A percentile compares a stretch with the other conserved stretches of the same genome.
These are phyloP conservation scores for Petrolisthes cinctipes DNA, from an alignment of 2,888 invertebrate genomes.

Conservation along the genomic window DNA sequence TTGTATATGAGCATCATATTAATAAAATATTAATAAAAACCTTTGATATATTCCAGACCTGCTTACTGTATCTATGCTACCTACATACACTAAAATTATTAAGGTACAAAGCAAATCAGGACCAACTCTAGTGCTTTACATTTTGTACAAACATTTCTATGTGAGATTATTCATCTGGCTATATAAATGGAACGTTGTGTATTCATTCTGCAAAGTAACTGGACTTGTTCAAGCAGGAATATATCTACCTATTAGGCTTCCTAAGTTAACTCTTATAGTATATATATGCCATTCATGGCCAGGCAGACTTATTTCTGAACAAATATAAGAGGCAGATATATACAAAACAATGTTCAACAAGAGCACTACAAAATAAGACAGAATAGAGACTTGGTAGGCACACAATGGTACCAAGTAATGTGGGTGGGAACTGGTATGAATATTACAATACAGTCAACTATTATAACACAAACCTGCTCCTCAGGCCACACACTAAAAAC, in stretches of 20 bases:
- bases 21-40: neutral
- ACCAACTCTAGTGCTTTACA: constrained; percentile 60
- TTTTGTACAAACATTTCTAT: constrained; percentile 59
- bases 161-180: constrained; percentile 51
- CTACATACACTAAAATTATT: constrained; percentile 54
- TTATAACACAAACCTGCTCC: constrained; percentile 18
- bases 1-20: neutral
- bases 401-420: constrained; percentile 18
- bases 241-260: constrained; percentile 44
- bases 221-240: constrained; percentile 51
- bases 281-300: constrained; percentile 16
- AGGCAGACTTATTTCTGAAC: constrained; percentile 32
- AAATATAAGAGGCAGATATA: constrained; percentile 53
- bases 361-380: constrained; percentile 53
- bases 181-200: constrained; percentile 61
- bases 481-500: constrained; percentile 16
- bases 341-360: constrained; percentile 58
- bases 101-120: constrained; percentile 58
- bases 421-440: constrained; percentile 18
- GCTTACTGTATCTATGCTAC: constrained; percentile 11
- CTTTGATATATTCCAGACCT: constrained; percentile 44
- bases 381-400: constrained; percentile 28
- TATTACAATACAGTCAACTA: constrained; percentile 29
- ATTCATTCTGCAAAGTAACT: constrained; percentile 50
- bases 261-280: constrained; percentile 35